Base-by-base conservation (phyloP, 23 tunicate genomes). In the Pegea sp. region DNA sequence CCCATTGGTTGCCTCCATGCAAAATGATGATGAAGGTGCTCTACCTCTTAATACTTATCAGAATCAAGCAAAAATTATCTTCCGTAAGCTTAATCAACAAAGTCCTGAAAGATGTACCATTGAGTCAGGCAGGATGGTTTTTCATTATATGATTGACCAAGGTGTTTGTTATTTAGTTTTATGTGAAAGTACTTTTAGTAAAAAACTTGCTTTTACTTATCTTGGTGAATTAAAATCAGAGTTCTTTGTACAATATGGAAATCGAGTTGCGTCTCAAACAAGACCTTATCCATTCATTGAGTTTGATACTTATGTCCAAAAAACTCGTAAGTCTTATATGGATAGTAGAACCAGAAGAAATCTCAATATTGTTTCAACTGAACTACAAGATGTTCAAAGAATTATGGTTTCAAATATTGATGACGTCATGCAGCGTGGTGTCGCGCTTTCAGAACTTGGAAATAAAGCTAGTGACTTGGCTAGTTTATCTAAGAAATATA, bases 241-340 rank as follows among this genome's bases (percentile, higher is more conserved):
- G 54, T 89, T 89, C 56, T 89, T 76, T 71, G 98, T 89, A 24
- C 98, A 89, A 42, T 89, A 89, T 71, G 98, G 98, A 31, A 77
- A 77, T 52, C 54, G 98, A 54, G 70, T 89, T 24, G 53, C 31
- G 24, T 59, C 74, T 8, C 86, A 63, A 0, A 23, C 98, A 1
- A 61, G 98, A 33, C 98, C 98, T 3, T 89, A 89, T 66, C 75
- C 79, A 2, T 89, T 89, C 68, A 89, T 89, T 34, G 89, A 89
- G 34, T 77, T 76, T 69, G 88, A 89, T 49, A 89, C 98, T 22
- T 89, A 89, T 54, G 77, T 89, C n/a, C 98, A 89, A 60, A 77
- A 77, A 42, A 67, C 98, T 22, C 74, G 74, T 28, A 89, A 89
- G 34, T n/a, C 79, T 25, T 76, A 76, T 69, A 65, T 65, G 27